Base-by-base conservation (phyloP, 2,888 invertebrate genomes). In the Nezara viridula region DNA sequence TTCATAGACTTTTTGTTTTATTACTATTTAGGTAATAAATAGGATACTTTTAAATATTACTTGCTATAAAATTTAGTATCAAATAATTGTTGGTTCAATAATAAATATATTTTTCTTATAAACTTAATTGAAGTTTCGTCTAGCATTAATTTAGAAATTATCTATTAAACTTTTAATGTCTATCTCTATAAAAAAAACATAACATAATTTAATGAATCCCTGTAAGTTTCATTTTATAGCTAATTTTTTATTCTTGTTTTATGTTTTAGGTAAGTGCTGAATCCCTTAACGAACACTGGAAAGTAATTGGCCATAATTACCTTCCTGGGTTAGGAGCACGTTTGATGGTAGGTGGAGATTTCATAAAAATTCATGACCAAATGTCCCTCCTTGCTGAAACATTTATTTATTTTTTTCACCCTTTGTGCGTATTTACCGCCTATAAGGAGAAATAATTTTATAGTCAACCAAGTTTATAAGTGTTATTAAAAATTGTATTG, bases 361-460 rank as follows among this genome's bases (percentile, higher is more conserved):
- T 44, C 81, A 81, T 81, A 81, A 81, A 47, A 44, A 81, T 81
- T 81, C 81, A 81, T 81, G 81, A 81, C 40, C 9, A 19, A 44
- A 24, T n/a, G 40, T 24, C 40, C 1, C 40, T 77, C n/a, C 44
- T n/a, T 44, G n/a, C 40, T 77, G 24, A 7, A 77, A 40, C 77
- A 9, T 24, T 40, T 40, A 24, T 37, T 37, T 73, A 12, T 12
- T 37, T 24, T 81, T n/a, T 44, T 44, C 40, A 19, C n/a, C 40
- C 81, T 81, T 44, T 24, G 81, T 81, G 40, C 44, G 24, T 81
- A 14, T 81, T 81, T 44, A 73, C 66, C 66, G 32, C 66, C 37
- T 2, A 73, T 73, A 37, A 37, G 19, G 3, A 27, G 60, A 55
- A 55, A n/a, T 9, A 19, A 24, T n/a, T 50, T 50, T n/a, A n/a